phyloP scores from a whole-genome alignment of 2,888 invertebrate genomes.

The Rhogogaster chlorosoma region DNA sequence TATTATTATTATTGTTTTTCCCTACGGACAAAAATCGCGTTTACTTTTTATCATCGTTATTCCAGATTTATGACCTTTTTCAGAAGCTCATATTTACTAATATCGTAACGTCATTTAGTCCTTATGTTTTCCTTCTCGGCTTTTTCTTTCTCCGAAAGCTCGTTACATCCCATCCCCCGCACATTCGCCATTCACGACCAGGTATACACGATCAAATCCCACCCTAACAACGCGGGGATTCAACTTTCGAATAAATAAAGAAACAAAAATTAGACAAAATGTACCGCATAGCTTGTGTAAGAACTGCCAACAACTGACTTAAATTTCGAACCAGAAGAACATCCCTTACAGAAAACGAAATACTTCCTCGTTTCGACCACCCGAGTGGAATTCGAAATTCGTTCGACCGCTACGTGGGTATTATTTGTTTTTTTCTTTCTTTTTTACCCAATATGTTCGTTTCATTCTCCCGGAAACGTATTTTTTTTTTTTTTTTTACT shows the following conservation, averaged over 20 bases:
- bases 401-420: constrained; percentile 15
- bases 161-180: neutral
- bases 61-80: neutral
- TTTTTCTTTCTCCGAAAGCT: neutral
- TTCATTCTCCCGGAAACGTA: neutral
- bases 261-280: neutral
- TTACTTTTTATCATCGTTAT: neutral
- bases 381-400: constrained; percentile 10
- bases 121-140: neutral
- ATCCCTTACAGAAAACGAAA: neutral
- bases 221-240: neutral
- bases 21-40: neutral
- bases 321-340: neutral
- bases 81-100: neutral
- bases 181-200: neutral
- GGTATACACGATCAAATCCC: neutral
- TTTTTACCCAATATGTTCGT: neutral
- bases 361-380: neutral
- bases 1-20: neutral
- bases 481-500: neutral
- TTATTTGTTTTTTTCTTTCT: neutral
- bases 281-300: neutral
- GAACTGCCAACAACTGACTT: neutral
- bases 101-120: neutral
- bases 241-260: neutral